These are phyloP conservation scores for Ophion ventricosus DNA, from an alignment of 2,888 invertebrate species.

Conservation along the genomic window DNA sequence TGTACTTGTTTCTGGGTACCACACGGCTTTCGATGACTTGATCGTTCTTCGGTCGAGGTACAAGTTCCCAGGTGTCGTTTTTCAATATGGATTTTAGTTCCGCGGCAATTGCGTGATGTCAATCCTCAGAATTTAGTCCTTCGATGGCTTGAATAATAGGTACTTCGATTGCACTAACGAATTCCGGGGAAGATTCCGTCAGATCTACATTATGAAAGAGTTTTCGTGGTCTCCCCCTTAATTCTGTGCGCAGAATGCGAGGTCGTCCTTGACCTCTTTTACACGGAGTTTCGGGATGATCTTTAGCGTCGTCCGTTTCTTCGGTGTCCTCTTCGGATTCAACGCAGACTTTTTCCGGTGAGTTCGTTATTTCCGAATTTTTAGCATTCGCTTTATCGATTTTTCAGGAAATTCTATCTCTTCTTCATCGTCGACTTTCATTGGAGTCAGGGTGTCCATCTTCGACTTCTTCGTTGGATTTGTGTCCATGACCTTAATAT, in stretches of 20 bases:
- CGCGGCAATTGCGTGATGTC: constrained; percentile 23
- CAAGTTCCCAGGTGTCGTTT: constrained; percentile 38
- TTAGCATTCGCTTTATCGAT: too few species aligned
- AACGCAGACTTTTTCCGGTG: too few species aligned
- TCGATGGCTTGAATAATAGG: constrained; percentile 38
- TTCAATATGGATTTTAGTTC: constrained; percentile 45
- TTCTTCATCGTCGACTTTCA: too few species aligned
- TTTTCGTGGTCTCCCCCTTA: constrained; percentile 40
- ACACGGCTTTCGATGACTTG: constrained; percentile 44
- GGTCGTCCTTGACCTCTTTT: not conserved
- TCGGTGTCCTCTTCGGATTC: not conserved
- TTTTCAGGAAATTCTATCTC: too few species aligned
- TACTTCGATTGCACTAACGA: constrained; percentile 21
- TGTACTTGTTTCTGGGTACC: constrained; percentile 42
- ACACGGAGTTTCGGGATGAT: not conserved
- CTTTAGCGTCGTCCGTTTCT: not conserved
- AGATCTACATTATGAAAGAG: constrained; percentile 8
- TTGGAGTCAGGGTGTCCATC: not conserved
- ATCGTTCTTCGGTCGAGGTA: not conserved
- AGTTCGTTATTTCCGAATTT: too few species aligned
- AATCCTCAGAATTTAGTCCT: constrained; percentile 8
- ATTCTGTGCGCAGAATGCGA: not conserved
- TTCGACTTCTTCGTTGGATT: not conserved
- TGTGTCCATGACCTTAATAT: not conserved
- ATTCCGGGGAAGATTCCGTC: not conserved